Conservation (phyloP, 2,113 vertebrate species). For the Prietella phreatophila region DNA sequence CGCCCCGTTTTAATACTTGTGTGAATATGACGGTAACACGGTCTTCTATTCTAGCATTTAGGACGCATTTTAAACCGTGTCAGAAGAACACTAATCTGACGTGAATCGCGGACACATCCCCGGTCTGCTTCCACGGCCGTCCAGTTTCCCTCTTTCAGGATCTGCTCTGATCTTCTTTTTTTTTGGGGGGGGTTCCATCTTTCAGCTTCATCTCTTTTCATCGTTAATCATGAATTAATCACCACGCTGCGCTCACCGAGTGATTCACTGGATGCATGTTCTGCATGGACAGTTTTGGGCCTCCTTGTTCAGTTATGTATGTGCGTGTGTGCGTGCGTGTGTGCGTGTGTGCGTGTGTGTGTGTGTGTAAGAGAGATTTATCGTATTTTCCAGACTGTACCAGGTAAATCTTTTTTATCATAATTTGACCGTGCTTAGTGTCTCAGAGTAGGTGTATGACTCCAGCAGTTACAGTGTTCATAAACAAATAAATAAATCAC, state of each 20-base stretch:
- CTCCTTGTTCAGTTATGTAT: background rate
- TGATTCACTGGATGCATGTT: background rate
- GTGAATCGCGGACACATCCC: background rate
- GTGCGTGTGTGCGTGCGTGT: background rate
- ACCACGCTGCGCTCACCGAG: background rate
- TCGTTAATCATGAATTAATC: conserved; percentile 19
- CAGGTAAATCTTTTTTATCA: background rate
- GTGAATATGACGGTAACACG: background rate
- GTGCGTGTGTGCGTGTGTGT: background rate
- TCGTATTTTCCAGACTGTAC: conserved; percentile 11
- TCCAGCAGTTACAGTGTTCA: background rate
- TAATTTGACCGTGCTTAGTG: background rate
- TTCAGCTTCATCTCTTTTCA: background rate
- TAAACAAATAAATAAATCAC: no score
- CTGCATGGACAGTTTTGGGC: background rate
- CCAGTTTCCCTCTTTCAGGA: background rate
- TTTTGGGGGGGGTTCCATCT: no score
- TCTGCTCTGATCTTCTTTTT: background rate
- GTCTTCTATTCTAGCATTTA: background rate
- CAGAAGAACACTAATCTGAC: background rate
- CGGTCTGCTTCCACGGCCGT: background rate
- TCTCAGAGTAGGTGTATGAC: background rate
- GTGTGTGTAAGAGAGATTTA: background rate
- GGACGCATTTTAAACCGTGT: background rate
- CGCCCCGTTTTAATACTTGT: background rate